These are phyloP conservation scores for Hyles euphorbiae DNA, from an alignment of 1,140 invertebrate genomes.

Conservation along the genomic window DNA sequence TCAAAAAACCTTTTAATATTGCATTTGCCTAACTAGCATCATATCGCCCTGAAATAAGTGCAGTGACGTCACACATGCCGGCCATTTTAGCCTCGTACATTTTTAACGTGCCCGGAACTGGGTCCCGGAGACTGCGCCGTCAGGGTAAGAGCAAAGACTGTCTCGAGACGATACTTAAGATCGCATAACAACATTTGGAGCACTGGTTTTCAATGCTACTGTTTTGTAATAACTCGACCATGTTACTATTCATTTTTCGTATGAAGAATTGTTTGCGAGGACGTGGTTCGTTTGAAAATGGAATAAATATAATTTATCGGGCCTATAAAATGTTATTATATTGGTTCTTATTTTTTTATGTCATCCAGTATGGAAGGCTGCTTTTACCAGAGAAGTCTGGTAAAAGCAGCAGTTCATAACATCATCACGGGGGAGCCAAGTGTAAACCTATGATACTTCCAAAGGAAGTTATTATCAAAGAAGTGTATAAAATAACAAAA, in stretches of 20 bases:
- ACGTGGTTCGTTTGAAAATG: too few species aligned
- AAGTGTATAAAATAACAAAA: too few species aligned
- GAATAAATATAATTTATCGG: too few species aligned
- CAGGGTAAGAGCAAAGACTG: background rate
- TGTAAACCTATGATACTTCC: too few species aligned
- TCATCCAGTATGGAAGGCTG: too few species aligned
- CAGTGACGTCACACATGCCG: slow-evolving; percentile 7
- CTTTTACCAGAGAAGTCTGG: too few species aligned
- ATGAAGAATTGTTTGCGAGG: too few species aligned
- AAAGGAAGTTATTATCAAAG: too few species aligned
- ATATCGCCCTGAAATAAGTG: slow-evolving; percentile 4
- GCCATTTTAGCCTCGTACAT: slow-evolving; percentile 7
- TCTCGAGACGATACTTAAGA: slow-evolving; percentile 3
- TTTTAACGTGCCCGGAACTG: slow-evolving; percentile 7
- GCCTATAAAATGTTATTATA: too few species aligned
- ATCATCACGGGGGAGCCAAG: too few species aligned
- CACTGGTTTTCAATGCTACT: background rate
- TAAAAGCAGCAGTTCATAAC: too few species aligned
- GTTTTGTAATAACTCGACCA: background rate
- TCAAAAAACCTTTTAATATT: background rate
- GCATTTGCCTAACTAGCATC: slow-evolving; percentile 1
- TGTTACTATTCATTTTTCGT: background rate
- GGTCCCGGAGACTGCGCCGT: slow-evolving; percentile 9
- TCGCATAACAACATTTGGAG: background rate
- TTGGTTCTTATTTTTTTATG: too few species aligned